Evolutionary conservation across 2,113 vertebrate species (phyloP).

Genomic region (Azemiops feae): DNA sequence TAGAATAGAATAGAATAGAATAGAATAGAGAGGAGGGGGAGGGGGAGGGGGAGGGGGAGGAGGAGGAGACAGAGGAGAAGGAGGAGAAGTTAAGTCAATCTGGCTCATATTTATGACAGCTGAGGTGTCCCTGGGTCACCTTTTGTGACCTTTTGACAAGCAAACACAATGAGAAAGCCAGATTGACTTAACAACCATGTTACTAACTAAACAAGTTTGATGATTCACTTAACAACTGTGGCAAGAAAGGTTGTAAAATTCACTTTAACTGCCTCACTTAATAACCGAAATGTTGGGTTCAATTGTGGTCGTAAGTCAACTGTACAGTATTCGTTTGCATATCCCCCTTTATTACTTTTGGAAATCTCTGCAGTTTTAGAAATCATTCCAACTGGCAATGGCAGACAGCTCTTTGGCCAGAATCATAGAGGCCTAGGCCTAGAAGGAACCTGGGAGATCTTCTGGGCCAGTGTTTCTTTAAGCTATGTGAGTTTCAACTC

Average conservation of each 20-base stretch:
- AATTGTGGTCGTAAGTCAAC: background rate
- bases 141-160: too few species aligned
- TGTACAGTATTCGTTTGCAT: background rate
- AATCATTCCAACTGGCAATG: background rate
- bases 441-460: background rate
- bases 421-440: background rate
- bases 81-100: too few species aligned
- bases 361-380: background rate
- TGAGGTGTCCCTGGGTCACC: too few species aligned
- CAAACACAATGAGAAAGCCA: too few species aligned
- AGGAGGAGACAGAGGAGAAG: too few species aligned
- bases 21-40: too few species aligned
- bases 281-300: background rate
- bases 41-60: too few species aligned
- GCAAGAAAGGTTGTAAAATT: background rate
- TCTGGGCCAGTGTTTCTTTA: background rate
- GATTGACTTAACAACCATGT: too few species aligned
- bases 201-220: too few species aligned
- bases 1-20: too few species aligned
- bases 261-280: background rate
- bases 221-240: background rate
- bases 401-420: background rate
- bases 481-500: background rate
- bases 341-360: background rate
- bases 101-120: too few species aligned